Evolutionary conservation across 2,797 vertebrate species (phyloP).

Genomic region (Ceryle rudis): DNA sequence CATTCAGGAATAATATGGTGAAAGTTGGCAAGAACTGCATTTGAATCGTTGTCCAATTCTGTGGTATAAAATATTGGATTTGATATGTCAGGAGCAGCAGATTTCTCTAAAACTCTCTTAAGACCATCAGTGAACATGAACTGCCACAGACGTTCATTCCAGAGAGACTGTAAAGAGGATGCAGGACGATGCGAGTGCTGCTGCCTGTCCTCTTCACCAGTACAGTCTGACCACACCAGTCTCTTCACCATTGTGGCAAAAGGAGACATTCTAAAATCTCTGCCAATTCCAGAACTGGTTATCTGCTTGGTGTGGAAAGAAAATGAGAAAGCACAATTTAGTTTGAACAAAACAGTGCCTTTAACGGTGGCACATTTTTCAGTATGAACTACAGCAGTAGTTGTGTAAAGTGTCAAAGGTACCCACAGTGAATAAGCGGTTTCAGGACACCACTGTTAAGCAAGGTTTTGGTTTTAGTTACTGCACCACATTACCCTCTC

Average conservation of each 20-base stretch:
- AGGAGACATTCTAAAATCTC: background rate
- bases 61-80: background rate
- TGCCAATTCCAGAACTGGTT: background rate
- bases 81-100: background rate
- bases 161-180: background rate
- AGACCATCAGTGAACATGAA: background rate
- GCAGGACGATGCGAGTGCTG: background rate
- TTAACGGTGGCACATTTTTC: background rate
- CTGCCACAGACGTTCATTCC: background rate
- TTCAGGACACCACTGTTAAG: background rate
- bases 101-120: background rate
- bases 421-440: background rate
- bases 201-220: background rate
- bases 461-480: background rate
- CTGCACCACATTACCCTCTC: background rate
- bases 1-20: background rate
- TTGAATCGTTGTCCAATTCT: background rate
- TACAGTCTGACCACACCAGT: accelerated
- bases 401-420: background rate
- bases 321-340: background rate
- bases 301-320: background rate
- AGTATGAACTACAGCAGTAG: background rate
- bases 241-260: background rate
- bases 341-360: background rate
- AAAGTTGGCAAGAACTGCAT: background rate